Evolutionary conservation across 2,797 vertebrate species (phyloP).

Genomic region (Sphenopsis melanotis): DNA sequence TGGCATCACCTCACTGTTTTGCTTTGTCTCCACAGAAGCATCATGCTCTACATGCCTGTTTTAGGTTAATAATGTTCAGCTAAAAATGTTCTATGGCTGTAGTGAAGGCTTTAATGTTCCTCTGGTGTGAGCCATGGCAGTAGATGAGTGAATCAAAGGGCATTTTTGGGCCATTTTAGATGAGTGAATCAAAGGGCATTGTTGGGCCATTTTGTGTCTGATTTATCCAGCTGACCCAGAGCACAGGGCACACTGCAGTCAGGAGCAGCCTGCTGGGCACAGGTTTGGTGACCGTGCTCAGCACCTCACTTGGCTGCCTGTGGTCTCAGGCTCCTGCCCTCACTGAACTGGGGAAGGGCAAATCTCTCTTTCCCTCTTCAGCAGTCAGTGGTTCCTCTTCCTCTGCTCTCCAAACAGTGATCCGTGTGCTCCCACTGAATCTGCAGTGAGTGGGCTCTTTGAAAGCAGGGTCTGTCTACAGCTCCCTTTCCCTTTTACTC

Average conservation of each 20-base stretch:
- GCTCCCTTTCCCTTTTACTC: neutral
- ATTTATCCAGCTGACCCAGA: neutral
- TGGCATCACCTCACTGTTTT: neutral
- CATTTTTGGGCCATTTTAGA: neutral
- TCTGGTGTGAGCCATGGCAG: neutral
- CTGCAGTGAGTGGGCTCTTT: neutral
- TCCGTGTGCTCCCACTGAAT: neutral
- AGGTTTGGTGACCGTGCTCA: neutral
- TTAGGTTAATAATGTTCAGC: neutral
- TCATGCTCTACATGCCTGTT: neutral
- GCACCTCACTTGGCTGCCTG: accelerated
- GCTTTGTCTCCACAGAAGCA: neutral
- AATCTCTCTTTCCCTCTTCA: neutral
- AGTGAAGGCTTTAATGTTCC: neutral
- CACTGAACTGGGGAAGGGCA: neutral
- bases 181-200: neutral
- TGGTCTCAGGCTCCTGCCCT: neutral
- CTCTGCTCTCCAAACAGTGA: neutral
- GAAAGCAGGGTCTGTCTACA: neutral
- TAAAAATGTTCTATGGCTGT: neutral
- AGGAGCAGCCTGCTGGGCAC: neutral
- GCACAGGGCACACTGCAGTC: neutral
- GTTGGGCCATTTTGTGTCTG: neutral
- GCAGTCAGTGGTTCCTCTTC: neutral
- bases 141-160: neutral